Conservation (phyloP, 1,140 invertebrate species). For the Maniola jurtina region DNA sequence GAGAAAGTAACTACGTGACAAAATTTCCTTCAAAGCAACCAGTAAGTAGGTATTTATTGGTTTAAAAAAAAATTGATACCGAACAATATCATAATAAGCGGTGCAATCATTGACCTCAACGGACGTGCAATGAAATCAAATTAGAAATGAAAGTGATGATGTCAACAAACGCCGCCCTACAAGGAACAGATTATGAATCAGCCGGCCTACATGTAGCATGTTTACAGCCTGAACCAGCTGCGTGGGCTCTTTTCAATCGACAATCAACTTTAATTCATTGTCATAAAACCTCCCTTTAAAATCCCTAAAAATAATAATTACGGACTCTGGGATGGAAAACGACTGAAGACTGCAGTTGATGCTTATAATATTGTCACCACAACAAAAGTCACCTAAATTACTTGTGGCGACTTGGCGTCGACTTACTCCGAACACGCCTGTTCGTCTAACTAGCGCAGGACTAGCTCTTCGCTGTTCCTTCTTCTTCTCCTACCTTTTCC, state of each 20-base stretch:
- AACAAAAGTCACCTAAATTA: no score
- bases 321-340: neutral
- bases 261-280: slow-evolving; percentile 16
- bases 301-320: neutral
- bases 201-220: slow-evolving; percentile 15
- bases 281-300: slow-evolving; percentile 17
- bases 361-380: no score
- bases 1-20: no score
- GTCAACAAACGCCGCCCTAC: slow-evolving; percentile 25
- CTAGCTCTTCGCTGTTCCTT: no score
- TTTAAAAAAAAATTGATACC: neutral
- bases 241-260: slow-evolving; percentile 6
- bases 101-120: slow-evolving; percentile 14
- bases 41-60: no score
- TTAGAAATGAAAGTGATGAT: slow-evolving; percentile 34
- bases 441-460: no score
- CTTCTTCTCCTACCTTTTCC: no score
- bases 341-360: no score
- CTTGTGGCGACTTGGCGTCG: no score
- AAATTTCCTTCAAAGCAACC: no score
- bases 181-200: slow-evolving; percentile 35
- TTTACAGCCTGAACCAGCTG: slow-evolving; percentile 15
- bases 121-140: slow-evolving; percentile 29
- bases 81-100: neutral
- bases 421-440: no score